Base-by-base conservation (phyloP, 1,140 invertebrate species). In the Paracyclopina nana region DNA sequence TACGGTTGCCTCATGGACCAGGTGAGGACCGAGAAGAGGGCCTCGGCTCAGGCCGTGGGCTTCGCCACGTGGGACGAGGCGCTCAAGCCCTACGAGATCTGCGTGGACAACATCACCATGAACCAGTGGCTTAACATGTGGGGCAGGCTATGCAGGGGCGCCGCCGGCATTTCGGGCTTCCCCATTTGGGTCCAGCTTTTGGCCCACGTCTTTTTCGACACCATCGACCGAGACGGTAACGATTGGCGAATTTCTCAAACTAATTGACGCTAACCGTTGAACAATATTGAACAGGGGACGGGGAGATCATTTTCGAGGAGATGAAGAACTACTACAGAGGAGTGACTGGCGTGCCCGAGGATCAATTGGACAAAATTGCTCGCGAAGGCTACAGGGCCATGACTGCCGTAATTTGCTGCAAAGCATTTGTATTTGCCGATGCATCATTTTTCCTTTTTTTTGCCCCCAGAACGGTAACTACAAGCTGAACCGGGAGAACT, bases 91-190 rank as follows among this genome's bases (percentile, higher is more conserved):
- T 27, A 29, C 4, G 29, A 48, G 26, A 16, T 48, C 16, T n/a
- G 29, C 8, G 27, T 48, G 4, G 18, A 11, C 4, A 25, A 14
- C 4, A 48, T 48, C 46, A 29, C 20, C 46, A n/a, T 57, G 54
- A 54, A 56, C 52, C 55, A 56, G 43, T 57, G 57, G 57, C 50
- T 57, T 11, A 57, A 57, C 54, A 57, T 57, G 57, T 57, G 57
- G 57, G 57, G 54, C 16, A 53, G 53, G 11, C 52, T 57, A 11
- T 55, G 50, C 12, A 50, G 56, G 27, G 55, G 57, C 1, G 56
- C 56, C 9, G 50, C 53, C 24, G 56, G 54, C 9, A 55, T 57
- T 53, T 26, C 53, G 8, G 56, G 55, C 40, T 57, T 57, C 54
- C 56, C 56, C 1, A 55, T 57, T 8, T 57, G 56, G 56, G 52